A percentile compares a stretch with the other conserved stretches of the same genome.
phyloP scores from a whole-genome alignment of 2,113 vertebrate species.

The Oreochromis spilurus region DNA sequence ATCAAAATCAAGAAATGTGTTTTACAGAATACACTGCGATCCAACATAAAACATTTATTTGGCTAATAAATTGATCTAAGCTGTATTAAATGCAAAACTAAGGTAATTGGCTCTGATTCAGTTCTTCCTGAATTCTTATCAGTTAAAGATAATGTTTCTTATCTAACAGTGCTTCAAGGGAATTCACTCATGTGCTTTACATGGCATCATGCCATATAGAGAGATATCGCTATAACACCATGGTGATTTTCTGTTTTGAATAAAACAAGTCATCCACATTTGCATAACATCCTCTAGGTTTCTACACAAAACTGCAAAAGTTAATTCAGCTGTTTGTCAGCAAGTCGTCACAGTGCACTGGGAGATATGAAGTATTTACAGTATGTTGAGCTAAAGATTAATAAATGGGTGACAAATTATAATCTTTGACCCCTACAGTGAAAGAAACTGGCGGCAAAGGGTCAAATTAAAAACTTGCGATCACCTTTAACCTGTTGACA shows the following conservation, averaged over 20 bases:
- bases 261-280: neutral
- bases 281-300: neutral
- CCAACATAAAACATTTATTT: neutral
- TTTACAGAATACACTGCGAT: neutral
- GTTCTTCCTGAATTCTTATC: neutral
- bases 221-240: neutral
- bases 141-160: neutral
- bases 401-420: neutral
- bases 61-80: neutral
- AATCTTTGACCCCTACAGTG: neutral
- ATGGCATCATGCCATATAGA: neutral
- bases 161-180: neutral
- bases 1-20: slow-evolving; percentile 6
- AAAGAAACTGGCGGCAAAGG: neutral
- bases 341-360: neutral
- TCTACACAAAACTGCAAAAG: neutral
- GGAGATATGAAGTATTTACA: neutral
- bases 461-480: neutral
- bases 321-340: neutral
- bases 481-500: neutral
- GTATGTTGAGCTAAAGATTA: neutral
- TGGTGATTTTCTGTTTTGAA: neutral
- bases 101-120: slow-evolving; percentile 20
- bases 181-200: neutral
- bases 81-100: slow-evolving; percentile 7